Evolutionary conservation across 1,140 invertebrate genomes (phyloP).

Genomic region (Tetraneura akinire): DNA sequence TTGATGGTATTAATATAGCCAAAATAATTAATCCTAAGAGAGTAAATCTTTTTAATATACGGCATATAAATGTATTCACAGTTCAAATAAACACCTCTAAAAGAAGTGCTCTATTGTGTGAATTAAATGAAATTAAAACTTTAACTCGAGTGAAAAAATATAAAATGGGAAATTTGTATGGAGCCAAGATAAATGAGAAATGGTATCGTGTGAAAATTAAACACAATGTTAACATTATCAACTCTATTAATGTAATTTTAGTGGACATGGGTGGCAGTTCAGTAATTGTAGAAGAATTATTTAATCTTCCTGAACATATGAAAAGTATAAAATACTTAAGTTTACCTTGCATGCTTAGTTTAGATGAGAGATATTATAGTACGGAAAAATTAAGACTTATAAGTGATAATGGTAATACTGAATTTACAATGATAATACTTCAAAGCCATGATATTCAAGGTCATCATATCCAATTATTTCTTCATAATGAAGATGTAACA

Average conservation of each 20-base stretch:
- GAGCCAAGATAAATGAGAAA: background rate
- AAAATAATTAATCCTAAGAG: slow-evolving; percentile 17
- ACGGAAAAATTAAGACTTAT: background rate
- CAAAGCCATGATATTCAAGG: background rate
- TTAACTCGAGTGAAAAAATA: background rate
- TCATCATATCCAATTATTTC: background rate
- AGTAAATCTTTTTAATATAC: background rate
- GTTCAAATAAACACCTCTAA: background rate
- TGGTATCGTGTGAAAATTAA: slow-evolving; percentile 23
- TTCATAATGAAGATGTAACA: background rate
- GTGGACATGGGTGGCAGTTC: slow-evolving; percentile 2
- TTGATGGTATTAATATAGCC: background rate
- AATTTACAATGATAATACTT: slow-evolving; percentile 4
- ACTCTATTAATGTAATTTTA: background rate
- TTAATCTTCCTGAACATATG: background rate
- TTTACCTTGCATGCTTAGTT: background rate
- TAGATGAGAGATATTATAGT: background rate
- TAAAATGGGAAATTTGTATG: slow-evolving; percentile 4
- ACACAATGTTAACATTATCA: background rate
- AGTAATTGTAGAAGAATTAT: background rate
- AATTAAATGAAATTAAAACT: slow-evolving; percentile 5
- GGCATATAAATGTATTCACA: background rate
- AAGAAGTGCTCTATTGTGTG: background rate
- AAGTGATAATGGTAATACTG: background rate
- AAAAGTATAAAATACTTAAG: background rate